Conservation (phyloP, 2,888 invertebrate genomes). For the Anticlea derivata region DNA sequence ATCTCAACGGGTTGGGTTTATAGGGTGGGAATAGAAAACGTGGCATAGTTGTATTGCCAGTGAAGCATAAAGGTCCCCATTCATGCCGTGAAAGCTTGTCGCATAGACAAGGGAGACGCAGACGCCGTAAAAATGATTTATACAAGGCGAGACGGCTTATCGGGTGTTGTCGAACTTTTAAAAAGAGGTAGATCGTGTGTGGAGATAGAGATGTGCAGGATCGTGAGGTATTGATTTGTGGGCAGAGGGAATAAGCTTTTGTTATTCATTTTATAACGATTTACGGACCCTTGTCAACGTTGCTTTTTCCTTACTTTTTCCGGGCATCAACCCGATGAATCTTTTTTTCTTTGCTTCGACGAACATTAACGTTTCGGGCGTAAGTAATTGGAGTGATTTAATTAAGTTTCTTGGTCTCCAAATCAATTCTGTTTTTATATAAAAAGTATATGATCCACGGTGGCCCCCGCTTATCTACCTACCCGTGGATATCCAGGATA, state of each 20-base stretch:
- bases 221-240: constrained; percentile 37
- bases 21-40: constrained; percentile 20
- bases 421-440: too few relatives aligned
- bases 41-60: constrained; percentile 52
- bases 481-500: too few relatives aligned
- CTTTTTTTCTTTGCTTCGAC: constrained; percentile 5
- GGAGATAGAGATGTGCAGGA: constrained; percentile 46
- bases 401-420: constrained; percentile 8
- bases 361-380: background rate
- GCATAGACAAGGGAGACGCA: constrained; percentile 68
- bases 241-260: constrained; percentile 23
- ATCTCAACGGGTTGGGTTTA: constrained; percentile 29
- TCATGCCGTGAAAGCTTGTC: constrained; percentile 74
- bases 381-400: constrained; percentile 4
- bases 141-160: constrained; percentile 66
- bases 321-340: constrained; percentile 2
- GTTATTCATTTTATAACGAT: constrained; percentile 22
- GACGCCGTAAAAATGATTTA: constrained; percentile 79
- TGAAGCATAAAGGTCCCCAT: constrained; percentile 70
- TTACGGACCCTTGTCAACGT: constrained; percentile 20
- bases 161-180: constrained; percentile 65
- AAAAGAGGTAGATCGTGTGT: constrained; percentile 61
- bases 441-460: too few relatives aligned
- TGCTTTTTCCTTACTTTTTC: constrained; percentile 18
- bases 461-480: too few relatives aligned